These are phyloP conservation scores for Tipula lateralis DNA, from an alignment of 2,888 invertebrate species.

Conservation along the genomic window DNA sequence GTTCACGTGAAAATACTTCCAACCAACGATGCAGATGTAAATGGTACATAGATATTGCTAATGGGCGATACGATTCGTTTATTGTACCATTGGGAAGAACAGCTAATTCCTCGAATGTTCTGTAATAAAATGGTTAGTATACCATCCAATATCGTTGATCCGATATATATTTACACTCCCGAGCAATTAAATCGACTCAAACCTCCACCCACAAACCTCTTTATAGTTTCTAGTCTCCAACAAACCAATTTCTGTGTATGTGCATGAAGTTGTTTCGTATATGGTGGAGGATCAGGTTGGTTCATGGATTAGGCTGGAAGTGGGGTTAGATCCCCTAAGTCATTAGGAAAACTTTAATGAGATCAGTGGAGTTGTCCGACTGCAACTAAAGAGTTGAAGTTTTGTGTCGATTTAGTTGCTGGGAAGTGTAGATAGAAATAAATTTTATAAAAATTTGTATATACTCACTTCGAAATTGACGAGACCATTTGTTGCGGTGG, in stretches of 20 bases:
- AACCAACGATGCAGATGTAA: conserved; percentile 89
- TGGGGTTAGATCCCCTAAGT: too few species aligned
- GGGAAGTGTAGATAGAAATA: background rate
- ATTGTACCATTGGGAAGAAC: conserved; percentile 75
- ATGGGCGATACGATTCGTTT: conserved; percentile 75
- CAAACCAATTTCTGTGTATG: too few species aligned
- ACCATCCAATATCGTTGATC: too few species aligned
- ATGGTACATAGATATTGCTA: conserved; percentile 86
- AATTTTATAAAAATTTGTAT: background rate
- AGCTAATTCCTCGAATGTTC: conserved; percentile 76
- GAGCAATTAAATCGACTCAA: background rate
- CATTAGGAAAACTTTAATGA: too few species aligned
- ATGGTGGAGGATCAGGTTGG: too few species aligned
- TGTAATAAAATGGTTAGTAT: conserved; percentile 37
- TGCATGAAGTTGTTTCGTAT: too few species aligned
- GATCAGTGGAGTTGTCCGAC: too few species aligned
- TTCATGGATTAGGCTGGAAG: too few species aligned
- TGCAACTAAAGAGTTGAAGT: too few species aligned
- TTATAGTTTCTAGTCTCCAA: too few species aligned
- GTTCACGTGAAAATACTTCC: conserved; percentile 83
- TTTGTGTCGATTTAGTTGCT: too few species aligned
- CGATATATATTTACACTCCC: background rate
- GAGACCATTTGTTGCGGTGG: conserved; percentile 40
- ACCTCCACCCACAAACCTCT: too few species aligned
- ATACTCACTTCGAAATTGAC: conserved; percentile 34